phyloP scores from a whole-genome alignment of 2,888 invertebrate species.

The Lasioglossum morio region DNA sequence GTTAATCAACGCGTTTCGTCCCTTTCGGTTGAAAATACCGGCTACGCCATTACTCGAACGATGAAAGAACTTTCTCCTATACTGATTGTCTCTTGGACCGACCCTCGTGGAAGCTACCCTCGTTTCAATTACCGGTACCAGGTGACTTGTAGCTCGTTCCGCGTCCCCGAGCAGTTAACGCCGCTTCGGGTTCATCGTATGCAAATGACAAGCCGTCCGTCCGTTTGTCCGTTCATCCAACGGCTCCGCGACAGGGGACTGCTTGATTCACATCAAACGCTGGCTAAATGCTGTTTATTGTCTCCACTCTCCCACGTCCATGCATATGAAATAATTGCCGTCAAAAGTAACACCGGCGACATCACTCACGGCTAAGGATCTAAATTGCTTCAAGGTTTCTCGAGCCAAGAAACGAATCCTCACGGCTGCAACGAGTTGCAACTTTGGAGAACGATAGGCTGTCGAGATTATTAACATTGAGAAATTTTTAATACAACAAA shows the following conservation, averaged over 20 bases:
- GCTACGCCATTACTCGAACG: slow-evolving; percentile 48
- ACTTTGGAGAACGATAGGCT: not conserved
- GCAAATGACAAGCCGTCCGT: slow-evolving; percentile 78
- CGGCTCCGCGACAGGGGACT: slow-evolving; percentile 58
- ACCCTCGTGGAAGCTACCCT: slow-evolving; percentile 75
- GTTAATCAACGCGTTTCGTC: slow-evolving; percentile 49
- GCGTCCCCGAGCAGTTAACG: slow-evolving; percentile 79
- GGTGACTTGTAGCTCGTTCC: slow-evolving; percentile 81
- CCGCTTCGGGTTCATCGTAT: slow-evolving; percentile 74
- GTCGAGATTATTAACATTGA: not conserved
- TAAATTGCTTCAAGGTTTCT: slow-evolving; percentile 1
- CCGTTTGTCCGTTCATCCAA: slow-evolving; percentile 69
- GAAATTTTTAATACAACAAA: not conserved
- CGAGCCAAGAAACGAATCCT: not conserved
- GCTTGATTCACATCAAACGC: slow-evolving; percentile 71
- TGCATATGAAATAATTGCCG: slow-evolving; percentile 48
- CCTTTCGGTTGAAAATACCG: slow-evolving; percentile 39
- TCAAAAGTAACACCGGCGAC: not conserved
- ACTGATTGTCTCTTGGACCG: slow-evolving; percentile 60
- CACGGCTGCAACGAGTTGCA: no score
- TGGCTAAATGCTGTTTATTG: slow-evolving; percentile 63
- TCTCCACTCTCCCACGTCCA: slow-evolving; percentile 43
- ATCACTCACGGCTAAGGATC: not conserved
- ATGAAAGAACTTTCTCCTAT: slow-evolving; percentile 67
- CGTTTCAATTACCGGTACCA: slow-evolving; percentile 81